These are phyloP conservation scores for Melierax canorus DNA, from an alignment of 2,113 vertebrate genomes.

Conservation along the genomic window DNA sequence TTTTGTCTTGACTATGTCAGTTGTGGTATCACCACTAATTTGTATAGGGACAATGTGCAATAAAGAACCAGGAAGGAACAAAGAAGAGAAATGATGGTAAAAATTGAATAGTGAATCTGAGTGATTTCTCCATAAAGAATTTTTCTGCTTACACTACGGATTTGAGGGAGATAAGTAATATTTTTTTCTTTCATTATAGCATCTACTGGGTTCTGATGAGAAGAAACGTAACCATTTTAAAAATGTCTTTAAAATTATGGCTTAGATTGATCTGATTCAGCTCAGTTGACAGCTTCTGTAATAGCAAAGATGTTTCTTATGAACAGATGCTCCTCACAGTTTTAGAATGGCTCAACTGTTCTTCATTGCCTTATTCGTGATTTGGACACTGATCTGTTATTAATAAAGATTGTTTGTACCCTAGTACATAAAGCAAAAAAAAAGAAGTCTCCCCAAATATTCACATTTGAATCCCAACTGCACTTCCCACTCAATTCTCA, in stretches of 20 bases:
- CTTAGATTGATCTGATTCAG: neutral
- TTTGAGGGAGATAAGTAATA: neutral
- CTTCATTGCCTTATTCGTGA: neutral
- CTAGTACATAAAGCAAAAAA: neutral
- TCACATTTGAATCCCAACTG: neutral
- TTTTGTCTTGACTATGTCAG: neutral
- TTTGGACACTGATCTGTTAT: neutral
- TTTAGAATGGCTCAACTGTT: neutral
- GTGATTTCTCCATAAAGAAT: neutral
- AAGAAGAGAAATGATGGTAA: neutral
- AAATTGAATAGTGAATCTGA: neutral
- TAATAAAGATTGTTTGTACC: neutral
- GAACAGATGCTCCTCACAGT: neutral
- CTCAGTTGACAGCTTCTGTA: neutral
- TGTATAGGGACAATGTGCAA: neutral
- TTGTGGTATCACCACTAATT: neutral
- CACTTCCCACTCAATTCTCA: neutral
- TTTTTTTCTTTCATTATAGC: neutral
- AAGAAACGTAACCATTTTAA: neutral
- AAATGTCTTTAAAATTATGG: neutral
- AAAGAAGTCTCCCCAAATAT: neutral
- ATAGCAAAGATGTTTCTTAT: neutral
- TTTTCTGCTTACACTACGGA: neutral
- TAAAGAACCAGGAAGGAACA: neutral
- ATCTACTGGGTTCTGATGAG: neutral